These are phyloP conservation scores for Empis stercorea DNA, from an alignment of 2,888 invertebrate genomes.

Conservation along the genomic window DNA sequence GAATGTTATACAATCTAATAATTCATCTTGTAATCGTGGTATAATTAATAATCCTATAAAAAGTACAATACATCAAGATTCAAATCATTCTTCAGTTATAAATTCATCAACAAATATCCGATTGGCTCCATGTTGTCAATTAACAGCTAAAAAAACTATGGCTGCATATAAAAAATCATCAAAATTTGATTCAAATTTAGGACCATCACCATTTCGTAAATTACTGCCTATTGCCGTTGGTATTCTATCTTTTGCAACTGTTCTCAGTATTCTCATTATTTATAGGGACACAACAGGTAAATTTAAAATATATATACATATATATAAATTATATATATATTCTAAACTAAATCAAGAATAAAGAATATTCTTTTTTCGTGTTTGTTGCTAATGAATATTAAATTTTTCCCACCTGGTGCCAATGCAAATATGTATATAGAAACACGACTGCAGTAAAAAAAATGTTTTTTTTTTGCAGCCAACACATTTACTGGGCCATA, in stretches of 20 bases:
- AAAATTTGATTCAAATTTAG: slow-evolving; percentile 32
- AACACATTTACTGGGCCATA: no score
- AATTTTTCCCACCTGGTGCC: background rate
- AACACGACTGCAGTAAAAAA: background rate
- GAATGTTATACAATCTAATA: no score
- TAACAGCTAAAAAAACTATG: background rate
- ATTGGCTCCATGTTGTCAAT: background rate
- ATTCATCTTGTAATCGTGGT: no score
- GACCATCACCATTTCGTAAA: slow-evolving; percentile 34
- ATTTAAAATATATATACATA: slow-evolving; percentile 4
- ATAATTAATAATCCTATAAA: no score
- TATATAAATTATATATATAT: no score
- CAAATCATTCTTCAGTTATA: no score
- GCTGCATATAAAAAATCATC: background rate
- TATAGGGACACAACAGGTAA: slow-evolving; percentile 73
- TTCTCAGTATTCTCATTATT: slow-evolving; percentile 57
- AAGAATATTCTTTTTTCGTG: no score
- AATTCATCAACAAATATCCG: background rate
- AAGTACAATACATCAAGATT: no score
- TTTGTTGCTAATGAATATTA: no score
- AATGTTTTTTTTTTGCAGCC: background rate
- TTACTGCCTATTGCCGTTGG: slow-evolving; percentile 58
- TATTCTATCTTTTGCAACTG: slow-evolving; percentile 65
- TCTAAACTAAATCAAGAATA: background rate
- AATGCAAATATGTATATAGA: no score